Evolutionary conservation across 2,797 vertebrate genomes (phyloP), one percentile per base, ranked within the genome.

Genomic region (Catharus ustulatus): DNA sequence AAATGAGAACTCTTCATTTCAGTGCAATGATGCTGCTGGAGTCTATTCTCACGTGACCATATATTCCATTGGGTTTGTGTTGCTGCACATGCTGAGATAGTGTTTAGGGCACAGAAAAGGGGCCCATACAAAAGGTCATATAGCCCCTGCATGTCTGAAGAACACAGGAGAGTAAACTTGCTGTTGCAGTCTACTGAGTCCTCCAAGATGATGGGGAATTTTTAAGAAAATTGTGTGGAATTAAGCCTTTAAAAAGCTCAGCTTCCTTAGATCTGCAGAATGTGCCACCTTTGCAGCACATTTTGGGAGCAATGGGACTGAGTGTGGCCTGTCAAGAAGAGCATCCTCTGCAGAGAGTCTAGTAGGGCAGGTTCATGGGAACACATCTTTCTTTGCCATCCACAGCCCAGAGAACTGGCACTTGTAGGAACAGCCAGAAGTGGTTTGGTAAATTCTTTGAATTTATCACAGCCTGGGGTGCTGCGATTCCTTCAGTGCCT

Each of bases 211-310:
- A 67, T 10, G 13, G 13, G 40, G 32, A 52, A 27, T 52, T 83
- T 74, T 77, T 24, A 80, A 67, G 57, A 43, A 77, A 30, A 54
- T 24, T 30, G 13, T 6, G 4, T 51, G 49, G 46, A 92, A 36
- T 54, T 10, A 42, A 64, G n/a, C 40, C 54, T 54, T 82, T 2
- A 69, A 38, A 93, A 55, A 43, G 9, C 15, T 51, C n/a, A 59
- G 45, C 18, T 91, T 74, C 36, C 16, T 69, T 42, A 57, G 36
- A 12, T 38, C 18, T 40, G 48, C 29, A 62, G 69, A 81, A 71
- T 0, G 0, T 0, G 1, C 32, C 63, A 32, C 24, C 30, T 72
- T 26, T 46, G 51, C 38, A 75, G 69, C 20, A 66, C 30, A 2
- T 48, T 75, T 62, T 59, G 36, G 61, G 62, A 69, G 38, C 24